Conservation (phyloP, 2,797 vertebrate species). For the Tauraco hartlaubi region DNA sequence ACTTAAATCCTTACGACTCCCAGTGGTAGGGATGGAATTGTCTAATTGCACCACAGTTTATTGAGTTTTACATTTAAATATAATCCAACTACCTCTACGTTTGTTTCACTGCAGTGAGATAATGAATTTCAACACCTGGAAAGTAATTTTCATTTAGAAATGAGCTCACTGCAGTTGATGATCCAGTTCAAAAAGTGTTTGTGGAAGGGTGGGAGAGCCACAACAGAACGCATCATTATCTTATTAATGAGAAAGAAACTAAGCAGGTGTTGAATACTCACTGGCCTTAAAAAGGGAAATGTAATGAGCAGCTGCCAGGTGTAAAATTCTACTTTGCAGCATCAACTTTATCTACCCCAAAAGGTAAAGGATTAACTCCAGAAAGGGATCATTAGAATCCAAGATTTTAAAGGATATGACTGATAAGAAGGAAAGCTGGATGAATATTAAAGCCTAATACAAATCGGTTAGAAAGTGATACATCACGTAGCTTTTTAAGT, state of each 20-base stretch:
- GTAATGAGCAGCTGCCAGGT: neutral
- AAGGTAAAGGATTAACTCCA: neutral
- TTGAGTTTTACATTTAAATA: neutral
- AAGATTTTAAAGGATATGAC: neutral
- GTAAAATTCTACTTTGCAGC: neutral
- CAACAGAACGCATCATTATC: neutral
- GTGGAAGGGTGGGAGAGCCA: neutral
- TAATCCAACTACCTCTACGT: neutral
- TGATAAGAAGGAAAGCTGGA: neutral
- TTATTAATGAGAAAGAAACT: slow-evolving; percentile 6
- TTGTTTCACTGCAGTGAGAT: neutral
- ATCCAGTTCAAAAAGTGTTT: neutral
- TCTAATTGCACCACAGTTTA: neutral
- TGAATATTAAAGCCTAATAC: neutral
- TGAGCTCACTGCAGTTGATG: neutral
- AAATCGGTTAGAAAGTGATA: neutral
- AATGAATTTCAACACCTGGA: slow-evolving; percentile 39
- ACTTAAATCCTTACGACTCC: neutral
- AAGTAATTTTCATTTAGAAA: neutral
- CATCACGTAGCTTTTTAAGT: neutral
- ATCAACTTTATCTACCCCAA: neutral
- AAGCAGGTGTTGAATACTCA: neutral
- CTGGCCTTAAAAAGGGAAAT: neutral
- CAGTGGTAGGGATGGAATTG: neutral
- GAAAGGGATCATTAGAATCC: neutral